Evolutionary conservation across 2,113 vertebrate genomes (phyloP), one percentile per base, ranked within the genome.

Genomic region (Anser brachyrhynchus): DNA sequence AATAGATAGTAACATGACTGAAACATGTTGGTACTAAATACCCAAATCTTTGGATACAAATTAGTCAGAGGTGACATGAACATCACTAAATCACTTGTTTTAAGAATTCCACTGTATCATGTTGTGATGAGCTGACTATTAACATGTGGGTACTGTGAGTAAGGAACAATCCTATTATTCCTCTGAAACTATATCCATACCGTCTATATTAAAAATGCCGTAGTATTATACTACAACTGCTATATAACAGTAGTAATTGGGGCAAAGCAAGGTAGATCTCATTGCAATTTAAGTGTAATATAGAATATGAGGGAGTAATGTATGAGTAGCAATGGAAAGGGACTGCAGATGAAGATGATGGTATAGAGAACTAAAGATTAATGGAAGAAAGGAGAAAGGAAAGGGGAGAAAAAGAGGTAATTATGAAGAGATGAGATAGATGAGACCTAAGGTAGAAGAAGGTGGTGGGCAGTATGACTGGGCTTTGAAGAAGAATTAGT

Each of bases 21-120:
- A 95, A 95, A 84, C 0, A 3, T 65, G 22, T 83, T 87, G 55
- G 87, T 74, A 29, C 43, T 87, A 96, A 96, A 88, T 73, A 83
- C 31, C 9, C 13, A 49, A 26, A 46, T 90, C 54, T 52, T 90
- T 31, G 33, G 62, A 61, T 83, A 70, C 25, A 94, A 95, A 92
- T 96, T 85, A 94, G 78, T 59, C 43, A 64, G 28, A 89, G 51
- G n/a, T 91, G 69, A 71, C 29, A 22, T 19, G 16, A 85, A 37
- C 29, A 49, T 75, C 18, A 73, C 33, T 74, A 84, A 96, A 93
- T 61, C 19, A 49, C 35, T 59, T 85, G 39, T 79, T n/a, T 91
- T 91, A 66, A 89, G 69, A 89, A 95, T 86, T 84, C 44, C 72
- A 31, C 57, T 73, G 20, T 71, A 71, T 81, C 84, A 17, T 77